Evolutionary conservation across 2,888 invertebrate genomes (phyloP).

Genomic region (Pseudoips prasinana): DNA sequence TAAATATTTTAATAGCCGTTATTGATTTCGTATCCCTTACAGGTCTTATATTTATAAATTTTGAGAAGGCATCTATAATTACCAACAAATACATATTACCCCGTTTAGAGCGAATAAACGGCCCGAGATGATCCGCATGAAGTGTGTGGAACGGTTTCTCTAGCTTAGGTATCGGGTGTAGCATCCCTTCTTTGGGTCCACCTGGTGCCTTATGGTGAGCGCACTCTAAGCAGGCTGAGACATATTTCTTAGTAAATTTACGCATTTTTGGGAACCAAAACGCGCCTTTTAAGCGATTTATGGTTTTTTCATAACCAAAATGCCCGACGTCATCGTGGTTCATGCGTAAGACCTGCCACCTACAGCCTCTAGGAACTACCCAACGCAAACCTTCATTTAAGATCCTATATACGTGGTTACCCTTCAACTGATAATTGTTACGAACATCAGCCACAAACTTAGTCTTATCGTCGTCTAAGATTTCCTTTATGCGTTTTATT

Average conservation of each 20-base stretch:
- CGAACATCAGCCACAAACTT: neutral
- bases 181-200: conserved; percentile 13
- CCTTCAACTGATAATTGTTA: neutral
- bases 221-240: conserved; percentile 15
- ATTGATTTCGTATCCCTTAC: conserved; percentile 2
- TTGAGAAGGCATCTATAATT: conserved; percentile 2
- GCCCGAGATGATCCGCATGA: conserved; percentile 6
- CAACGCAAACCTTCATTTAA: conserved; percentile 4
- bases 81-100: conserved; percentile 5
- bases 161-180: conserved; percentile 23
- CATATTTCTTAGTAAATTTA: conserved; percentile 18
- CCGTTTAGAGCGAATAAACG: conserved; percentile 5
- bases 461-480: neutral
- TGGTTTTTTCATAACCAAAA: conserved; percentile 9
- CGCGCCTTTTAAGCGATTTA: neutral
- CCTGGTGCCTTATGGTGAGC: conserved; percentile 14
- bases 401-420: neutral
- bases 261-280: conserved; percentile 22
- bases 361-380: conserved; percentile 14
- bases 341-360: conserved; percentile 14
- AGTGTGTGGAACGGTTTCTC: conserved; percentile 16
- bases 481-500: neutral
- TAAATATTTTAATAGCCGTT: conserved; percentile 1
- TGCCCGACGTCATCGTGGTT: conserved; percentile 23
- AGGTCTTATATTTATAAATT: conserved; percentile 1